Conservation (phyloP, 35 echinoderm and acorn worm species). For the Apostichopus californicus region DNA sequence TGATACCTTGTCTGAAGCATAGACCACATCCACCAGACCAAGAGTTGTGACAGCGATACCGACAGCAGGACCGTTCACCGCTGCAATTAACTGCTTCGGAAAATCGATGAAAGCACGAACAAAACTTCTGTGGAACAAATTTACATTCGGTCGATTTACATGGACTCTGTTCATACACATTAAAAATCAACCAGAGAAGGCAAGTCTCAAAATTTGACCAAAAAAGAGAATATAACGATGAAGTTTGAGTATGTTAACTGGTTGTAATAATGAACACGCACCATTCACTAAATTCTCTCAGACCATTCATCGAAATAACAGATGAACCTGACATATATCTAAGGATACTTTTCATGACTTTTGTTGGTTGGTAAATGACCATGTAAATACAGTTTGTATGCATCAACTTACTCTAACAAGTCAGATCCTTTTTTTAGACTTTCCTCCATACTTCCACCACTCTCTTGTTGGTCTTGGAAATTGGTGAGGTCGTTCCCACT, state of each 20-base stretch:
- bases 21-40: conserved; percentile 80
- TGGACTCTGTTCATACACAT: no score
- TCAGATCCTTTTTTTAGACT: conserved; percentile 55
- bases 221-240: no score
- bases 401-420: conserved; percentile 68
- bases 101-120: conserved; percentile 88
- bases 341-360: no score
- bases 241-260: no score
- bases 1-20: conserved; percentile 77
- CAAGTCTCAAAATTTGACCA: no score
- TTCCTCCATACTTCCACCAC: conserved; percentile 50
- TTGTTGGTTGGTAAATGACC: no score
- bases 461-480: conserved; percentile 43
- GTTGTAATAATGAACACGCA: no score
- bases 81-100: conserved; percentile 89
- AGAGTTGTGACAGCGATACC: conserved; percentile 86
- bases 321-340: no score
- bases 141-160: neutral
- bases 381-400: no score
- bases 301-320: no score
- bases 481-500: conserved; percentile 95
- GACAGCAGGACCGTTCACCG: conserved; percentile 93
- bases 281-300: no score
- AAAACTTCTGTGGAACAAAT: conserved; percentile 70
- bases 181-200: no score